These are phyloP conservation scores for Chinchilla lanigera DNA, from an alignment of 2,113 vertebrate genomes.

Conservation along the genomic window DNA sequence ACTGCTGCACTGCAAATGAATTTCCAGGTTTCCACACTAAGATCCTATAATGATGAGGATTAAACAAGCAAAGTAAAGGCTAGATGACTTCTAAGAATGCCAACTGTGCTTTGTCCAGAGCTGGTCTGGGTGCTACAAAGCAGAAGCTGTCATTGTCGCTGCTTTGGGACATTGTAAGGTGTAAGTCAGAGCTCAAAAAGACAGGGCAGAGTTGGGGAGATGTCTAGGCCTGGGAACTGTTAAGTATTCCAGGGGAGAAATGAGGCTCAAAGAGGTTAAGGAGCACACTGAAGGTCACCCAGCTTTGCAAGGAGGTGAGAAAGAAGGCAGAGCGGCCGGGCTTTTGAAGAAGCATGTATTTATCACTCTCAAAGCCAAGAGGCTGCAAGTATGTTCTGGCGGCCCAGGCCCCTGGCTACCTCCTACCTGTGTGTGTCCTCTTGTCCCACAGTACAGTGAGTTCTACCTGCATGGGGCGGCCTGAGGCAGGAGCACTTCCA, in stretches of 20 bases:
- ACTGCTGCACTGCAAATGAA: neutral
- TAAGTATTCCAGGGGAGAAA: neutral
- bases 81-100: neutral
- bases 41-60: neutral
- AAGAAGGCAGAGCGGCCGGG: neutral
- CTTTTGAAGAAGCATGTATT: neutral
- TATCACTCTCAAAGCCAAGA: neutral
- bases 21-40: constrained; percentile 16
- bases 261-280: neutral
- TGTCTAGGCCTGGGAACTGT: neutral
- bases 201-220: neutral
- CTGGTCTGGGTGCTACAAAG: neutral
- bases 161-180: neutral
- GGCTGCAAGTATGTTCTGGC: neutral
- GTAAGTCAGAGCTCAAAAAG: neutral
- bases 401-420: neutral
- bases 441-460: neutral
- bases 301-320: neutral
- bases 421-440: neutral
- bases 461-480: no score
- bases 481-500: neutral
- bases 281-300: neutral
- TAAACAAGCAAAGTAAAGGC: neutral
- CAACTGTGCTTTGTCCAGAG: neutral
- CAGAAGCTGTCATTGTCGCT: neutral